Base-by-base conservation (phyloP, 35 echinoderm and acorn worm species). In the Amphiura filiformis region DNA sequence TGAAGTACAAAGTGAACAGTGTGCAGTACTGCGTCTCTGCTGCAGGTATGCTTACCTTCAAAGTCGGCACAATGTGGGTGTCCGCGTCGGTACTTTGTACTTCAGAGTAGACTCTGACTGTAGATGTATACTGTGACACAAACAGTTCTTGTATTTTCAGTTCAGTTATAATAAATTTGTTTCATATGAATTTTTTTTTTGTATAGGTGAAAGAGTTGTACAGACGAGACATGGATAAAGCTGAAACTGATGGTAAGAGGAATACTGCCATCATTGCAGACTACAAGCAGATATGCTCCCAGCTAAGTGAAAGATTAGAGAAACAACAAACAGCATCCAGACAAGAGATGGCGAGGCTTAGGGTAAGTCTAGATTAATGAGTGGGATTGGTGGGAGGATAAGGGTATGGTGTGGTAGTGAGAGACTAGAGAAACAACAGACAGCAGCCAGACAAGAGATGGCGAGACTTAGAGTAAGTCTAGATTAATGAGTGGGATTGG, bases 131-230 rank as follows among this genome's bases (percentile, higher is more conserved):
- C n/a, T n/a, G n/a, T n/a, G n/a, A n/a, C n/a, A n/a, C n/a, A n/a
- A n/a, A n/a, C n/a, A n/a, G n/a, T n/a, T n/a, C n/a, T n/a, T n/a
- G n/a, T n/a, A n/a, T n/a, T n/a, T n/a, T n/a, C n/a, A n/a, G n/a
- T n/a, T n/a, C n/a, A n/a, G n/a, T n/a, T n/a, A n/a, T n/a, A n/a
- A n/a, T n/a, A n/a, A n/a, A n/a, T n/a, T n/a, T n/a, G n/a, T n/a
- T n/a, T n/a, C n/a, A n/a, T n/a, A n/a, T n/a, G n/a, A n/a, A n/a
- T n/a, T n/a, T n/a, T n/a, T n/a, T n/a, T n/a, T n/a, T n/a, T 17
- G 41, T 83, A 0, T 31, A 99, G 96, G 90, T 99, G 14, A 99
- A 99, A 77, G 92, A 94, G 81, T 95, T 99, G 96, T 95, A 94
- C 78, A 81, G 96, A 39, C 75, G 82, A 78, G 92, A 87, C 23